A percentile compares a stretch with the other conserved stretches of the same genome.
phyloP scores from a whole-genome alignment of 2,113 vertebrate genomes.

The Pungitius pungitius region DNA sequence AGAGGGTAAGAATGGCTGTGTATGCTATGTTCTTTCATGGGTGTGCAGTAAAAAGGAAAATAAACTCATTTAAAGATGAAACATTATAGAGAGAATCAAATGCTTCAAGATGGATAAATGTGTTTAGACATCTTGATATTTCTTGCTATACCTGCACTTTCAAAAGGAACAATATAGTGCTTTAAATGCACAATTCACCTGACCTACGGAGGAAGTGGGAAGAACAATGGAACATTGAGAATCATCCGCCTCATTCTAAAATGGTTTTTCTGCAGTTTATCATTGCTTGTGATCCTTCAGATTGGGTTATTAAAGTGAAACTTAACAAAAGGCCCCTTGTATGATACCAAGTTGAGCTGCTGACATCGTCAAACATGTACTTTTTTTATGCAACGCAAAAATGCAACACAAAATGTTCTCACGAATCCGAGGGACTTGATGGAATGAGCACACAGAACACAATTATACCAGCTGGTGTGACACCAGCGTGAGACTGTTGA shows the following conservation, averaged over 20 bases:
- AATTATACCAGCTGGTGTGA: neutral
- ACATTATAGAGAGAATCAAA: neutral
- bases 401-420: neutral
- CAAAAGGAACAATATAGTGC: neutral
- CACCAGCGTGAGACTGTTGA: neutral
- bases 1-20: constrained; percentile 86
- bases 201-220: neutral
- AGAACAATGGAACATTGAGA: neutral
- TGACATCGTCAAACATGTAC: neutral
- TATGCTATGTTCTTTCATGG: neutral
- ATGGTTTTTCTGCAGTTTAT: neutral
- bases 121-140: neutral
- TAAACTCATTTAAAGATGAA: neutral
- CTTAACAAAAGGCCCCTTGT: neutral
- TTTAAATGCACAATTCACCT: neutral
- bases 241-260: neutral
- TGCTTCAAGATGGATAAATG: neutral
- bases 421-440: neutral
- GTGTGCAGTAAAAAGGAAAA: neutral
- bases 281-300: neutral
- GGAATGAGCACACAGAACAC: neutral
- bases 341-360: neutral
- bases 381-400: neutral
- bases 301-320: neutral
- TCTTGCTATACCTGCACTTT: neutral